A percentile compares a stretch with the other conserved stretches of the same genome.
Evolutionary conservation across 2,113 vertebrate genomes (phyloP).

Genomic region (Phylloscopus trochiloides): DNA sequence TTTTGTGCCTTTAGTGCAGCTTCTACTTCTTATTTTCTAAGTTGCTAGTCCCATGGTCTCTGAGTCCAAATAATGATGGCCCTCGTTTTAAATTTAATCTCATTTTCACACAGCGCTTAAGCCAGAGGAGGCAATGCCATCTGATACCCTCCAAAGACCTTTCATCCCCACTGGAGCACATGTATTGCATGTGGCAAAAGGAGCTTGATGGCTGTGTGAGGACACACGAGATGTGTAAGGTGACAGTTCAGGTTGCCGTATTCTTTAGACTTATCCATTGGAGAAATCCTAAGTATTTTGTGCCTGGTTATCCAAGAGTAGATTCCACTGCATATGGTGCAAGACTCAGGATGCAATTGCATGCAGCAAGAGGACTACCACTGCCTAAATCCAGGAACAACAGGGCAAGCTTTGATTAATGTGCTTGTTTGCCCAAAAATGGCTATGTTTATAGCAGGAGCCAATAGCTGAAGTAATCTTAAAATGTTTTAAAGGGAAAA

Average conservation of each 20-base stretch:
- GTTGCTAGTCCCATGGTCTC: background rate
- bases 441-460: background rate
- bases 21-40: background rate
- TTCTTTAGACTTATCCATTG: background rate
- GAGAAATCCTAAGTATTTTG: background rate
- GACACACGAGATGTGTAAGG: background rate
- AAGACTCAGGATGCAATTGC: background rate
- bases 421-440: background rate
- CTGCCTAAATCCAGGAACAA: background rate
- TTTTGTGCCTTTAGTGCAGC: background rate
- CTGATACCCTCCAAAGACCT: background rate
- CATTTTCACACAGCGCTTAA: background rate
- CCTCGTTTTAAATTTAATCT: background rate
- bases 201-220: background rate
- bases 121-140: background rate
- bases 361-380: background rate
- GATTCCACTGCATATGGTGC: background rate
- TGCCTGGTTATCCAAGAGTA: background rate
- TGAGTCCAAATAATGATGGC: background rate
- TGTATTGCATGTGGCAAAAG: background rate
- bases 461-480: background rate
- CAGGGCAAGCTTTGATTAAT: background rate
- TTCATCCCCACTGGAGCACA: background rate
- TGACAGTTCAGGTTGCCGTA: background rate
- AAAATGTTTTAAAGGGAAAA: background rate